phyloP scores from a whole-genome alignment of 2,888 invertebrate species.

The Epistrophe eligans region DNA sequence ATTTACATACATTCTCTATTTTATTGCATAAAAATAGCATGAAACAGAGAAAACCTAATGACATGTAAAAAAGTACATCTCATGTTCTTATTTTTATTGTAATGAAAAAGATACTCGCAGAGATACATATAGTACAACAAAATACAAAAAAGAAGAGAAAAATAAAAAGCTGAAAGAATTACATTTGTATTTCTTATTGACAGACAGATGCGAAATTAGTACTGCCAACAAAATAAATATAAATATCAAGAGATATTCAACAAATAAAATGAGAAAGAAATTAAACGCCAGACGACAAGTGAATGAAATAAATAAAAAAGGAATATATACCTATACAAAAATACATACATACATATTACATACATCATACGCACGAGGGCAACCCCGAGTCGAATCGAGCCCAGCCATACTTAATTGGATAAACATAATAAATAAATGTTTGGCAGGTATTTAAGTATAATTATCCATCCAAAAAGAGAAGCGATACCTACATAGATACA shows the following conservation, averaged over 20 bases:
- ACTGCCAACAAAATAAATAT: conserved; percentile 10
- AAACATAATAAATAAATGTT: conserved; percentile 23
- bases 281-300: conserved; percentile 28
- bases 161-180: conserved; percentile 65
- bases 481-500: too few relatives aligned
- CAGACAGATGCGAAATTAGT: conserved; percentile 61
- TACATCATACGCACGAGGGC: conserved; percentile 2
- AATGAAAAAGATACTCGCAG: conserved; percentile 19
- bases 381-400: background rate
- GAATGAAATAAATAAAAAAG: background rate
- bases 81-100: conserved; percentile 10
- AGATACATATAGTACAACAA: too few relatives aligned
- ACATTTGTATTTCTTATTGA: conserved; percentile 67
- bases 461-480: background rate
- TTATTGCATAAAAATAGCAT: conserved; percentile 62
- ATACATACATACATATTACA: background rate
- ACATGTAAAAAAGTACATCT: conserved; percentile 36
- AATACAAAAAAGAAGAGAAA: background rate
- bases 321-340: background rate
- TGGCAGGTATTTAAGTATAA: background rate
- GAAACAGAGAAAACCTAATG: conserved; percentile 45
- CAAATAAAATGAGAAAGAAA: conserved; percentile 17
- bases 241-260: conserved; percentile 18
- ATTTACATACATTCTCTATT: conserved; percentile 43
- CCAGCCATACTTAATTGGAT: background rate